Percentiles rank a stretch among this genome's conserved stretches.
These are phyloP conservation scores for Pararge aegeria DNA, from an alignment of 1,140 invertebrate genomes.

Conservation along the genomic window DNA sequence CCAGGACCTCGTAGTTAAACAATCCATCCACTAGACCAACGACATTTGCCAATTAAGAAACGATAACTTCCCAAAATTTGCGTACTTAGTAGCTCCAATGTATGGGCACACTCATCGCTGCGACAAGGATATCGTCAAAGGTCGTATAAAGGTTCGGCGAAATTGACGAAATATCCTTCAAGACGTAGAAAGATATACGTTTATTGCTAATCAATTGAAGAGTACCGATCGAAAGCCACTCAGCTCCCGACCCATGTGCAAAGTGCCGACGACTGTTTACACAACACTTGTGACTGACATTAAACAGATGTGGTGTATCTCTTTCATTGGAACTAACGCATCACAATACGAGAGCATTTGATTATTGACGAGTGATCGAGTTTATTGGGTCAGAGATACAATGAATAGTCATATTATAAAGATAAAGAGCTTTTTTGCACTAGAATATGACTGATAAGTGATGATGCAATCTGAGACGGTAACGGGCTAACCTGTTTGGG, in stretches of 20 bases:
- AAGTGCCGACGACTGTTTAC: slow-evolving; percentile 36
- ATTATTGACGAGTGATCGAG: background rate
- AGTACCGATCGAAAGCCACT: slow-evolving; percentile 46
- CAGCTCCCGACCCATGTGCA: slow-evolving; percentile 45
- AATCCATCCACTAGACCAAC: too few relatives aligned
- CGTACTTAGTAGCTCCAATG: too few relatives aligned
- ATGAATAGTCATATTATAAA: background rate
- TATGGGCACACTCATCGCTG: too few relatives aligned
- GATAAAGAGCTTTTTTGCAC: too few relatives aligned
- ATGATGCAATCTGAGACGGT: too few relatives aligned
- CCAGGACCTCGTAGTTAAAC: too few relatives aligned
- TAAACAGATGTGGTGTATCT: slow-evolving; percentile 39
- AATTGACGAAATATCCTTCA: background rate
- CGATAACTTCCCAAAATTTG: too few relatives aligned
- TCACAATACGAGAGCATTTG: background rate
- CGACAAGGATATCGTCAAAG: too few relatives aligned
- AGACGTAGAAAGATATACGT: background rate
- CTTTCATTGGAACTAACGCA: background rate
- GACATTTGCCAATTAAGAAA: too few relatives aligned
- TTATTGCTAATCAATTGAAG: slow-evolving; percentile 45
- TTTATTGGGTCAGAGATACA: background rate
- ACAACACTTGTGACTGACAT: slow-evolving; percentile 38
- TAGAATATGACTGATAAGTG: too few relatives aligned
- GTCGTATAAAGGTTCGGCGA: too few relatives aligned
- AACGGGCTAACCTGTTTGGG: too few relatives aligned